Base-by-base conservation (phyloP, 2,113 vertebrate genomes). In the Herpailurus yagouaroundi region DNA sequence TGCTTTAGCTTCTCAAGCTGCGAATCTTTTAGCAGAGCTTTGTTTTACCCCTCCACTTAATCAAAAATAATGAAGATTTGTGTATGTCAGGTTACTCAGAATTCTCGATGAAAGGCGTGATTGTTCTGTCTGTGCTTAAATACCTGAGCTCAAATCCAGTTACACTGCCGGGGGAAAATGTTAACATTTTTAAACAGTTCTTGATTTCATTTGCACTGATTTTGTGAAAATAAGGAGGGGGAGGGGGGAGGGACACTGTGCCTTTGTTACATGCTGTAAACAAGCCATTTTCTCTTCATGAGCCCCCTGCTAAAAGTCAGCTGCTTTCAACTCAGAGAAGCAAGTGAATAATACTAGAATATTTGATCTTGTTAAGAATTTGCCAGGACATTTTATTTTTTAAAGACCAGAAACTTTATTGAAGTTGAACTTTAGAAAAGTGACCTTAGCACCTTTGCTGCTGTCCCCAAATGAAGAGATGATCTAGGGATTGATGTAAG, bases 121-220 rank as follows among this genome's bases (percentile, higher is more conserved):
- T 79, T 86, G 96, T 93, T 98, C 98, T 96, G 89, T 95, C 97
- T 98, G 97, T 79, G 95, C 97, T 97, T 93, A 89, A 96, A 96
- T 86, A 97, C 77, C 96, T 97, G 88, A 89, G 55, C 71, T 86
- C 87, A 97, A 98, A 98, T 98, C 94, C 97, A 97, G 50, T 97
- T 98, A 97, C 29, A 29, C 82, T 50, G 74, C 74, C 97, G 86
- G 55, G 64, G 81, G 93, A 92, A 97, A 89, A 93, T 97, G 95
- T 93, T 76, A 92, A 96, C 94, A 29, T 85, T 94, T 92, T 98
- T 63, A 98, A 98, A 82, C 64, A 52, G 95, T 95, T 79, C 66
- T 95, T 97, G 96, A 96, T 98, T 97, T 98, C 98, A 98, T 98
- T 97, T 97, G 89, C 91, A 96, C 96, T 97, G 97, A 98, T 98